A percentile compares a stretch with the other conserved stretches of the same genome.
These are phyloP conservation scores for Hippoglossus hippoglossus DNA, from an alignment of 2,797 vertebrate species.

Conservation along the genomic window DNA sequence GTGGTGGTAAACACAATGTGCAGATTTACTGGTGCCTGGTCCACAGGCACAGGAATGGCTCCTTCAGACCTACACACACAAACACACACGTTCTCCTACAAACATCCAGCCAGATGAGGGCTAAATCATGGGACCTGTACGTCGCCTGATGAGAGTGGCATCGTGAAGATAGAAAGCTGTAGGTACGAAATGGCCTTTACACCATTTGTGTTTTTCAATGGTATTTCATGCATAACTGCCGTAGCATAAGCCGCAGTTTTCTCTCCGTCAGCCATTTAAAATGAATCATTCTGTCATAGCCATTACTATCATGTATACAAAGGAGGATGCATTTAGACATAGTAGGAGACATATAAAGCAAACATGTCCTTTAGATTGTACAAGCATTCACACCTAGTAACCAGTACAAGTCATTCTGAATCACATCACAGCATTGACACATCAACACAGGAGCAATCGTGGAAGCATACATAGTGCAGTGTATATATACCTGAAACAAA, in stretches of 20 bases:
- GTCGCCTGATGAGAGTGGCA: conserved; percentile 55
- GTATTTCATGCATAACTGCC: conserved; percentile 46
- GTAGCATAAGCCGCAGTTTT: conserved; percentile 8
- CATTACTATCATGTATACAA: conserved; percentile 27
- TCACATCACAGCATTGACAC: conserved; percentile 38
- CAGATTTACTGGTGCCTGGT: conserved; percentile 14
- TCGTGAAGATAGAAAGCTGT: conserved; percentile 64
- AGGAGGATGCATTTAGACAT: conserved; percentile 32
- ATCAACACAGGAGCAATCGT: conserved; percentile 12
- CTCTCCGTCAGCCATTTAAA: conserved; percentile 18
- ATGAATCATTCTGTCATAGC: conserved; percentile 45
- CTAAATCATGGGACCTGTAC: conserved; percentile 73
- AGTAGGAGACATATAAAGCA: conserved; percentile 26
- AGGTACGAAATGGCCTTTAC: conserved; percentile 64
- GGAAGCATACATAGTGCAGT: not conserved
- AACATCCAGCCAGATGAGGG: conserved; percentile 70
- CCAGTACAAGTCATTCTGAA: conserved; percentile 22
- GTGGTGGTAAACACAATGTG: conserved; percentile 18
- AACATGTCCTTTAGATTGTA: conserved; percentile 42
- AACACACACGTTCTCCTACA: conserved; percentile 56
- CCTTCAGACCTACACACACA: conserved; percentile 21
- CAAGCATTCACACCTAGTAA: conserved; percentile 23
- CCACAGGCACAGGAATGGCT: conserved; percentile 19
- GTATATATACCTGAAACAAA: not conserved
- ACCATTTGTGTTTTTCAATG: conserved; percentile 42